Evolutionary conservation across 2,113 vertebrate genomes (phyloP).

Genomic region (Tupaia tana): DNA sequence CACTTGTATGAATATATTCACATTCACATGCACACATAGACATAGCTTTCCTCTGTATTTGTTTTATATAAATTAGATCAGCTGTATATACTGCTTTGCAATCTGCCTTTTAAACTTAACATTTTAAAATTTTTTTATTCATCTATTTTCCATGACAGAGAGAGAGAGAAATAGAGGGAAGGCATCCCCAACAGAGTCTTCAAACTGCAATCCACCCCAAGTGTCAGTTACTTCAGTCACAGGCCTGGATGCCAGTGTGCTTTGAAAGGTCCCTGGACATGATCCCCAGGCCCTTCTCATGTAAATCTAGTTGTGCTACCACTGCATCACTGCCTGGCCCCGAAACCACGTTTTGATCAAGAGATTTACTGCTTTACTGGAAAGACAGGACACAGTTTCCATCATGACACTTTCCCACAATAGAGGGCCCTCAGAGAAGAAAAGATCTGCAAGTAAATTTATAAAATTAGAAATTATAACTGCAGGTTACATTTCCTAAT

Average conservation of each 20-base stretch:
- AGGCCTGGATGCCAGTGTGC: no score
- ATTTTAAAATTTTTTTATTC: no score
- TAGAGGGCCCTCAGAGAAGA: background rate
- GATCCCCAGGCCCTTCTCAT: no score
- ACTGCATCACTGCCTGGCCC: no score
- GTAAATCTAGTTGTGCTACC: no score
- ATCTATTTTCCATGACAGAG: no score
- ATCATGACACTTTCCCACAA: background rate
- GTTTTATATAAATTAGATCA: background rate
- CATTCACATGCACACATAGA: background rate
- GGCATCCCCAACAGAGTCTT: no score
- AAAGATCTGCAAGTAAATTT: background rate
- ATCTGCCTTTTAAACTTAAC: background rate
- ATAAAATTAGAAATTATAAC: background rate
- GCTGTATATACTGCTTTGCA: background rate
- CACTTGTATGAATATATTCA: background rate
- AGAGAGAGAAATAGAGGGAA: no score
- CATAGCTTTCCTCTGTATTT: background rate
- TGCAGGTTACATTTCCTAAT: background rate
- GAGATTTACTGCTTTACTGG: slow-evolving; percentile 1
- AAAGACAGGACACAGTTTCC: background rate
- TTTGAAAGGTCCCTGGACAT: no score
- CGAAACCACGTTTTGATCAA: background rate
- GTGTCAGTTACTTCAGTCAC: no score
- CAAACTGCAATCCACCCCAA: no score